These are phyloP conservation scores for Pseudomugil tenellus DNA, from an alignment of 2,797 vertebrate species.

Conservation along the genomic window DNA sequence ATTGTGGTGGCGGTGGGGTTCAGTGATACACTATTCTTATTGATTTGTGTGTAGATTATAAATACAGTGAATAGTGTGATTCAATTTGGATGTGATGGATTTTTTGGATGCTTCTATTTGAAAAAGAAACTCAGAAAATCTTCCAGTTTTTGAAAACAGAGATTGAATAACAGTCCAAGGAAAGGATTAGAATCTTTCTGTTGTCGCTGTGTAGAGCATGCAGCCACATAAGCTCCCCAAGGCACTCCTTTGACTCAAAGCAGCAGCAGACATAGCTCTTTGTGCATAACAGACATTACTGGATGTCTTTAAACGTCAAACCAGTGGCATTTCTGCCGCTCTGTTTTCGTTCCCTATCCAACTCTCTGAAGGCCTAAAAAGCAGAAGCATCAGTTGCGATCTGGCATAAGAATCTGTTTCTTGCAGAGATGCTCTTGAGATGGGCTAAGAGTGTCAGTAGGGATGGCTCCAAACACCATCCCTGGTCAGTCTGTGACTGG, in stretches of 20 bases:
- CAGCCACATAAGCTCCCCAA: constrained; percentile 67
- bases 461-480: constrained; percentile 62
- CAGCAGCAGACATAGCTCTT: constrained; percentile 60
- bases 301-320: constrained; percentile 65
- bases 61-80: constrained; percentile 44
- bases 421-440: constrained; percentile 63
- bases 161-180: constrained; percentile 56
- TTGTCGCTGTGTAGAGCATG: constrained; percentile 61
- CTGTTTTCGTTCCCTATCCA: constrained; percentile 41
- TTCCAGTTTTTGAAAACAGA: constrained; percentile 52
- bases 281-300: constrained; percentile 64
- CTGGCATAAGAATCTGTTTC: constrained; percentile 60
- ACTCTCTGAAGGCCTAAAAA: constrained; percentile 58
- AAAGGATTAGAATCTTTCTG: constrained; percentile 77
- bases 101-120: constrained; percentile 40
- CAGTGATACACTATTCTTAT: constrained; percentile 63
- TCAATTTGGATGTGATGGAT: constrained; percentile 26
- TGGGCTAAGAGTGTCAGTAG: constrained; percentile 63
- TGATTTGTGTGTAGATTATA: constrained; percentile 70
- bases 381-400: constrained; percentile 61
- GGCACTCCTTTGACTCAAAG: constrained; percentile 67
- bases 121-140: constrained; percentile 47
- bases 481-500: constrained; percentile 53
- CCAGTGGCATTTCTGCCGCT: constrained; percentile 50
- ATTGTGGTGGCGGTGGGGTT: constrained; percentile 20